Percentiles rank a stretch among this genome's conserved stretches.
phyloP scores from a whole-genome alignment of 2,888 invertebrate species.

The Ceratothoa steindachneri region DNA sequence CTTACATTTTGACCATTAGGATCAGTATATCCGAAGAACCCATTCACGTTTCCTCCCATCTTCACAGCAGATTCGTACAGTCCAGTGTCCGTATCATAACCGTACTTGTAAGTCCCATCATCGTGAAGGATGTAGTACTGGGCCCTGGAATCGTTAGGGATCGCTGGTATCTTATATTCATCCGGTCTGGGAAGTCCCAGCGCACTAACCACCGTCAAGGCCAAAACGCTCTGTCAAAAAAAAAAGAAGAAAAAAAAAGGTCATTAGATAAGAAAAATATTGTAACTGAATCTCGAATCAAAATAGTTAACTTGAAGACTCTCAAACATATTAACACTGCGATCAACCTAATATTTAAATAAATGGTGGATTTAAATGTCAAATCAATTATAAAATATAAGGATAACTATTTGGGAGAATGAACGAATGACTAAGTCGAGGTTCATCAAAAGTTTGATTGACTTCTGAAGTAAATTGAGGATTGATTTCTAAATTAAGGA shows the following conservation, averaged over 20 bases:
- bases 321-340: no score
- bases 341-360: no score
- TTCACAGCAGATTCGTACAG: conserved; percentile 71
- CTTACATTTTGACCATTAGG: conserved; percentile 26
- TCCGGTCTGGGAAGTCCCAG: conserved; percentile 34
- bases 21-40: conserved; percentile 34
- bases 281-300: not conserved
- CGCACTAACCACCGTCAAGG: conserved; percentile 30
- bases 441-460: no score
- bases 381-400: no score
- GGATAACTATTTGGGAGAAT: no score
- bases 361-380: no score
- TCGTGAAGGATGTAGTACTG: conserved; percentile 54
- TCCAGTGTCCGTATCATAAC: conserved; percentile 65
- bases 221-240: conserved; percentile 36
- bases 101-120: conserved; percentile 72
- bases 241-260: not conserved
- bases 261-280: not conserved
- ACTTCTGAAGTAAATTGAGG: no score
- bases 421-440: no score
- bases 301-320: no score
- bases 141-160: conserved; percentile 51
- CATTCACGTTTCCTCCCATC: conserved; percentile 46
- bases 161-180: conserved; percentile 52
- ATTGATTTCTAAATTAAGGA: no score